Conservation (phyloP, 2,797 vertebrate species). For the Pangasius djambal region DNA sequence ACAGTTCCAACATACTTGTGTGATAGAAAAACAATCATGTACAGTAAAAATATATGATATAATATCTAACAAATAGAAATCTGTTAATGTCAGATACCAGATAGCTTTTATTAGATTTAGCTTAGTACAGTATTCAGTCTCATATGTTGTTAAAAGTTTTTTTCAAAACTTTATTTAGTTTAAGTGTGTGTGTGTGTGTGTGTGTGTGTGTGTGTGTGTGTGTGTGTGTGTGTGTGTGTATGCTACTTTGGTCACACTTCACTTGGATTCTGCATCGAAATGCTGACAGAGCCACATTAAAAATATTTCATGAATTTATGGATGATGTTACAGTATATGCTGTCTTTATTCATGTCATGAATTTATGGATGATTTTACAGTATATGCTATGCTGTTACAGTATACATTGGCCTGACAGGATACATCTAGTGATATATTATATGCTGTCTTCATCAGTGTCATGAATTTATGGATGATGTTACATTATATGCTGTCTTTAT, state of each 20-base stretch:
- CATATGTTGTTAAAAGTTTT: background rate
- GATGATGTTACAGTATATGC: too few relatives aligned
- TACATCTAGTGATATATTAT: background rate
- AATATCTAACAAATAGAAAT: background rate
- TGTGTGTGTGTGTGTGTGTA: background rate
- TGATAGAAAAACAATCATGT: background rate
- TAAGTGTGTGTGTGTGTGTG: background rate
- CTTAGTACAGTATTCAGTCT: background rate
- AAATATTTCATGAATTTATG: background rate
- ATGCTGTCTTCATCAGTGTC: too few relatives aligned
- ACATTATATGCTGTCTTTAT: background rate
- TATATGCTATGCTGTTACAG: background rate
- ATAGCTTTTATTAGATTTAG: background rate
- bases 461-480: too few relatives aligned
- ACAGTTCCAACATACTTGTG: background rate
- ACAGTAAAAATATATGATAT: background rate
- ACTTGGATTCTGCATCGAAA: background rate
- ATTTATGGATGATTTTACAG: too few relatives aligned
- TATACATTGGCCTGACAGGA: background rate
- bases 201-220: slow-evolving; percentile 20
- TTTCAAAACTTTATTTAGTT: background rate
- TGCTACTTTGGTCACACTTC: background rate
- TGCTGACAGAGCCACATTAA: background rate
- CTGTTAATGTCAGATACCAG: background rate
- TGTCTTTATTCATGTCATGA: too few relatives aligned